A percentile compares a stretch with the other conserved stretches of the same genome.
Conservation (phyloP, 1,140 invertebrate species). For the Aphelenchoides avenae region DNA sequence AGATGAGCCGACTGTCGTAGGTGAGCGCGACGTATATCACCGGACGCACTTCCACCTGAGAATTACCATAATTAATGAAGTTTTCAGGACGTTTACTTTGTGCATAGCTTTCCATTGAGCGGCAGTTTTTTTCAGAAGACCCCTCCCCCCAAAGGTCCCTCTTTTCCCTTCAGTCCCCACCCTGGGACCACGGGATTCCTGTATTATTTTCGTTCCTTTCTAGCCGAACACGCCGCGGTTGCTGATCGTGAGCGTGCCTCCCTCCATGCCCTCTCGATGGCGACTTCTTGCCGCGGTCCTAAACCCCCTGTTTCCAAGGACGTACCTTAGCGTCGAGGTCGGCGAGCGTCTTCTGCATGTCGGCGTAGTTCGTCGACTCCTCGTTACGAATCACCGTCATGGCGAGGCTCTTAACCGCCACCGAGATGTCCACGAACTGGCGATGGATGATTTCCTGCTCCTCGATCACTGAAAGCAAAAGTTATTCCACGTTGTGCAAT, state of each 20-base stretch:
- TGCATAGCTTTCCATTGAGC: too few species aligned
- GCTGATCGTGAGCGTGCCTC: conserved; percentile 98
- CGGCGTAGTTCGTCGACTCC: conserved; percentile 89
- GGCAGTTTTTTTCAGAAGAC: too few species aligned
- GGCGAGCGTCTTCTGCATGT: conserved; percentile 85
- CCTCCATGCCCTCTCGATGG: conserved; percentile 99
- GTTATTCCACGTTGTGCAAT: too few species aligned
- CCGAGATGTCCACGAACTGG: conserved; percentile 96
- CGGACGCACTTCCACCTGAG: conserved; percentile 82
- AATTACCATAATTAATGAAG: too few species aligned
- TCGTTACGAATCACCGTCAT: conserved; percentile 95
- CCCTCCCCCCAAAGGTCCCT: conserved; percentile 91
- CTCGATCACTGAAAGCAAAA: conserved; percentile 73
- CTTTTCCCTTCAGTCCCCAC: too few species aligned
- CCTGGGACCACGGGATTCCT: too few species aligned
- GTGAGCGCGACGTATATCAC: conserved; percentile 99
- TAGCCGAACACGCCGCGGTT: conserved; percentile 99
- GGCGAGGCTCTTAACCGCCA: conserved; percentile 98
- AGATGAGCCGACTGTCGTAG: conserved; percentile 96
- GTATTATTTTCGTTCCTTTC: too few species aligned
- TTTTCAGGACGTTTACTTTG: too few species aligned
- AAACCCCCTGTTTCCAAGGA: background rate
- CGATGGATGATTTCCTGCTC: conserved; percentile 91
- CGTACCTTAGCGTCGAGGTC: conserved; percentile 85
- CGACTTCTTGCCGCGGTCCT: conserved; percentile 70